Conservation (phyloP, 1,140 invertebrate species). For the Chrysoperla carnea region DNA sequence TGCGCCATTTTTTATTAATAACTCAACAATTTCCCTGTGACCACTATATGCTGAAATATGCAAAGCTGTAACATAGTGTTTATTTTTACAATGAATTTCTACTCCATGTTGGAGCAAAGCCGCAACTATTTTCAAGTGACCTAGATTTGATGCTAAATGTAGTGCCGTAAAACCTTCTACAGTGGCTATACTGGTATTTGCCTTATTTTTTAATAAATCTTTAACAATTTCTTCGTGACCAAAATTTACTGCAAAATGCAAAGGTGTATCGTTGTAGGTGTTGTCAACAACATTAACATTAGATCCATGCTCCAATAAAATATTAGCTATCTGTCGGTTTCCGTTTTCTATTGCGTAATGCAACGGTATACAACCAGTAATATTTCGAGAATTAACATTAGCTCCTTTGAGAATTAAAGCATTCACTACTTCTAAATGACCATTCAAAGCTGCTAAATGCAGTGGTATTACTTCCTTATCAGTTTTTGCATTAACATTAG, state of each 20-base stretch:
- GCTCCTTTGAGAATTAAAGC: slow-evolving; percentile 6
- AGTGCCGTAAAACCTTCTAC: slow-evolving; percentile 5
- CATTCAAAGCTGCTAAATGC: slow-evolving; percentile 4
- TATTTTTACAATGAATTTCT: too few relatives aligned
- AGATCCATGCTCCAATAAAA: slow-evolving; percentile 3
- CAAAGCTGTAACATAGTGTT: too few relatives aligned
- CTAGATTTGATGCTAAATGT: slow-evolving; percentile 9
- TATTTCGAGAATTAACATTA: slow-evolving; percentile 4
- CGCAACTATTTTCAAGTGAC: slow-evolving; percentile 7
- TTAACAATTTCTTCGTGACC: too few relatives aligned
- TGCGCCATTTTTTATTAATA: too few relatives aligned
- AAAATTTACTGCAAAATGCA: too few relatives aligned
- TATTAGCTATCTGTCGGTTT: slow-evolving; percentile 8
- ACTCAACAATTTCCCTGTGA: too few relatives aligned
- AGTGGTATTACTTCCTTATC: slow-evolving; percentile 5
- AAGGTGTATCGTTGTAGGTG: too few relatives aligned
- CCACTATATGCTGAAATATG: too few relatives aligned
- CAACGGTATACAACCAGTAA: slow-evolving; percentile 14
- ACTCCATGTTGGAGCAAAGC: slow-evolving; percentile 9
- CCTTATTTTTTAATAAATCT: too few relatives aligned
- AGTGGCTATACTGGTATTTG: too few relatives aligned
- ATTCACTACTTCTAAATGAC: slow-evolving; percentile 6
- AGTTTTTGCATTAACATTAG: slow-evolving; percentile 5
- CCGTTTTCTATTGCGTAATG: slow-evolving; percentile 24
- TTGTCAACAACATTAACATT: slow-evolving; percentile 5